Evolutionary conservation across 2,888 invertebrate genomes (phyloP).

Genomic region (Trissonchulus latispiculum): DNA sequence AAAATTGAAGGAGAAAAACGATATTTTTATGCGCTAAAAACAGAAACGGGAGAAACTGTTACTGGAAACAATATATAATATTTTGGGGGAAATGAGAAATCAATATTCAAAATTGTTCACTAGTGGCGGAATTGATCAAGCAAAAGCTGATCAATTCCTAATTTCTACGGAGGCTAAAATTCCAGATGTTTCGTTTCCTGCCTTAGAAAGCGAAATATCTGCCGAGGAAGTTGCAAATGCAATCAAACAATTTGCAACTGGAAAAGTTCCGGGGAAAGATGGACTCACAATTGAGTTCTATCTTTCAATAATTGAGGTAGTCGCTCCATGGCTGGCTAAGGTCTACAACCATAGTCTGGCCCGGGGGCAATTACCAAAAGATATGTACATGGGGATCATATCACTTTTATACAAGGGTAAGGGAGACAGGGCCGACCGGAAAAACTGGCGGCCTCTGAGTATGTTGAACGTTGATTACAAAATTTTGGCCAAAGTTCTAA

Average conservation of each 20-base stretch:
- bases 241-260: neutral
- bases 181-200: neutral
- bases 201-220: neutral
- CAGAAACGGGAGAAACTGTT: neutral
- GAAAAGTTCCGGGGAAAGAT: neutral
- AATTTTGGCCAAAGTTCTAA: neutral
- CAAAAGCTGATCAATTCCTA: neutral
- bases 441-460: slow-evolving; percentile 3
- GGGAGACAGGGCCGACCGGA: neutral
- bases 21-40: neutral
- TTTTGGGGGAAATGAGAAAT: neutral
- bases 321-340: neutral
- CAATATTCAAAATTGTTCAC: neutral
- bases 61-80: neutral
- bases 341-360: neutral
- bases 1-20: neutral
- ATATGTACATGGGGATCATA: neutral
- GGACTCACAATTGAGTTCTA: slow-evolving; percentile 2
- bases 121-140: neutral
- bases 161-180: neutral
- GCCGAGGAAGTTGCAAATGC: neutral
- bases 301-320: neutral
- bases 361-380: neutral
- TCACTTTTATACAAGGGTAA: neutral
- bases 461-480: neutral